Base-by-base conservation (phyloP, 23 tunicate genomes). In the Trididemnum miniatum region DNA sequence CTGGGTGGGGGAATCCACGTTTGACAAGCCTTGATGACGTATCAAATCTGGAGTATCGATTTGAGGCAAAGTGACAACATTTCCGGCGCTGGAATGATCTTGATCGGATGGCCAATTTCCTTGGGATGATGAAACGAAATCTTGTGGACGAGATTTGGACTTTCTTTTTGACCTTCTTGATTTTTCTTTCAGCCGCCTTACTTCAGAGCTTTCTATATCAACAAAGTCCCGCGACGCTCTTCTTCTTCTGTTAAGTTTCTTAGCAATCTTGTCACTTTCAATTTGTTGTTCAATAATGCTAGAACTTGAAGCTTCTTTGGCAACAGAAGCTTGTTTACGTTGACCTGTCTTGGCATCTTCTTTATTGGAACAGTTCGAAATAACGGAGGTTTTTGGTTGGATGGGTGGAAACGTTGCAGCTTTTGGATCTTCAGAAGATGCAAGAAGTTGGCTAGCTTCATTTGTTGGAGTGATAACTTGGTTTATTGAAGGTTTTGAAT, bases 31-130 rank as follows among this genome's bases (percentile, higher is more conserved):
- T 71, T 69, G 27, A 18, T 31, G 79, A 29, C 78, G 78, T 33
- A 24, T 25, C 18, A n/a, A 1, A 29, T 82, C 83, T 15, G 78
- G 82, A 9, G 71, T 77, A 67, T 34, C 78, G 71, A 88, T 88
- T 12, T 62, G 85, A 24, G 91, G 86, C 60, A 87, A 82, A 7
- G 84, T 29, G 27, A 80, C 78, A 1, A 85, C 82, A 24, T 77
- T 49, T 32, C 77, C 78, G 0, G 73, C 66, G 28, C 35, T 33
- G 15, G 57, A 1, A 34, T 27, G 7, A 65, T 65, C 51, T 18
- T 23, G 60, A 20, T 77, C 76, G 31, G 76, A 65, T 31, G 65
- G 82, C 87, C 80, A 73, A 27, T 65, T 59, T n/a, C 30, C 34
- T 1, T 64, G 49, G 31, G 82, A 25, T 35, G 7, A 28, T 9